A percentile compares a stretch with the other conserved stretches of the same genome.
phyloP scores from a whole-genome alignment of 2,888 invertebrate species.

The Empis stercorea region DNA sequence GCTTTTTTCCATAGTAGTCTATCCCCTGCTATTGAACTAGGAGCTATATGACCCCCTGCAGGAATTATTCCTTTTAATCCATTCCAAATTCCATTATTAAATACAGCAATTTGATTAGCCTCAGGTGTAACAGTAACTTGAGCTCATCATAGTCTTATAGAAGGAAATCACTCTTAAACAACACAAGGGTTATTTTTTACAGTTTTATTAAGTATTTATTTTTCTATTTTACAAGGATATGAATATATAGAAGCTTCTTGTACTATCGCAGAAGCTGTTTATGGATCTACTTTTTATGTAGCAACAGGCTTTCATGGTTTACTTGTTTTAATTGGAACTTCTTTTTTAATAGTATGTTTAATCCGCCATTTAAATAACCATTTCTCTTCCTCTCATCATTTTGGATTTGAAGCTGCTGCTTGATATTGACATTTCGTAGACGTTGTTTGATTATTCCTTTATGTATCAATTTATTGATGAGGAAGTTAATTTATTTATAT shows the following conservation, averaged over 20 bases:
- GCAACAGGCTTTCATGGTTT: slow-evolving; percentile 64
- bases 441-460: slow-evolving; percentile 47
- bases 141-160: slow-evolving; percentile 44
- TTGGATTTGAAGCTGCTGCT: slow-evolving; percentile 52
- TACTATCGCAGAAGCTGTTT: slow-evolving; percentile 46
- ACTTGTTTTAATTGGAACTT: slow-evolving; percentile 52
- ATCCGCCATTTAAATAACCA: slow-evolving; percentile 39
- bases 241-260: slow-evolving; percentile 55
- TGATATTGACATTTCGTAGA: slow-evolving; percentile 61
- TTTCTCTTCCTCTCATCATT: slow-evolving; percentile 43
- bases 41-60: slow-evolving; percentile 49
- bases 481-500: slow-evolving; percentile 47
- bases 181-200: slow-evolving; percentile 40
- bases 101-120: slow-evolving; percentile 57
- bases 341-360: slow-evolving; percentile 41
- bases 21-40: slow-evolving; percentile 44
- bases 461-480: slow-evolving; percentile 56
- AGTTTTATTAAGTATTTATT: slow-evolving; percentile 48
- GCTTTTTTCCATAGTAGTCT: slow-evolving; percentile 32
- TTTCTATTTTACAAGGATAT: slow-evolving; percentile 50
- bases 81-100: slow-evolving; percentile 55
- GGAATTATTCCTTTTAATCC: slow-evolving; percentile 52
- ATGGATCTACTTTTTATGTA: slow-evolving; percentile 58
- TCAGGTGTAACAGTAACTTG: slow-evolving; percentile 58
- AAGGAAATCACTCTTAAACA: slow-evolving; percentile 37